A percentile compares a stretch with the other conserved stretches of the same genome.
These are phyloP conservation scores for Diadema setosum DNA, from an alignment of 35 echinoderm and acorn worm species.

Conservation along the genomic window DNA sequence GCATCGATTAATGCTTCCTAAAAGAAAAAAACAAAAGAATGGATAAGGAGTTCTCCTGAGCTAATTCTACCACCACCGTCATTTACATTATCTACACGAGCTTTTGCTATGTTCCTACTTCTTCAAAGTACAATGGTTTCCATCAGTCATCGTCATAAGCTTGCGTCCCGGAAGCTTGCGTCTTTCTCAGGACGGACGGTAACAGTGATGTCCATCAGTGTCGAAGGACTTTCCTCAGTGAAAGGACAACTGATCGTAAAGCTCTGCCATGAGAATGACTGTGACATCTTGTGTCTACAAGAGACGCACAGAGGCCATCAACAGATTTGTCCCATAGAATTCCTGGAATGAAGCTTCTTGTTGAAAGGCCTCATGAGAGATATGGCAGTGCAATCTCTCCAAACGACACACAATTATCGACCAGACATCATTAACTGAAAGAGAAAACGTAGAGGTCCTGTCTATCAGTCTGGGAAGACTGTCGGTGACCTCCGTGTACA, in stretches of 20 bases:
- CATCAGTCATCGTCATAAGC: neutral
- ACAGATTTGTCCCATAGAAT: slow-evolving; percentile 22
- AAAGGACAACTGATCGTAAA: slow-evolving; percentile 19
- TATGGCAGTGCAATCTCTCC: slow-evolving; percentile 35
- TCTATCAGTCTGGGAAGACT: slow-evolving; percentile 19
- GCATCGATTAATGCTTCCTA: no score
- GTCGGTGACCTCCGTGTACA: slow-evolving; percentile 33
- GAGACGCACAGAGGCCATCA: slow-evolving; percentile 59
- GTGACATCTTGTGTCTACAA: slow-evolving; percentile 31
- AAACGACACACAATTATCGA: neutral
- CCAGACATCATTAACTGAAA: slow-evolving; percentile 16
- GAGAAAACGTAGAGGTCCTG: slow-evolving; percentile 29
- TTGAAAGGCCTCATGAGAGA: slow-evolving; percentile 18
- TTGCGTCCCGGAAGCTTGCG: slow-evolving; percentile 24
- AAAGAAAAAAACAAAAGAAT: no score
- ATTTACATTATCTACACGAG: no score
- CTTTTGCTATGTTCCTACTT: no score
- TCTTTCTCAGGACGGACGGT: slow-evolving; percentile 33
- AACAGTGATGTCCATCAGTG: slow-evolving; percentile 43
- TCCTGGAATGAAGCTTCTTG: slow-evolving; percentile 30
- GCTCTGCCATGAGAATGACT: slow-evolving; percentile 5
- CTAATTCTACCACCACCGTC: no score
- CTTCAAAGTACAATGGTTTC: slow-evolving; percentile 11
- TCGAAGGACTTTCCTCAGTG: slow-evolving; percentile 21
- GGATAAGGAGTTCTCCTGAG: no score